Percentiles rank a stretch among this genome's conserved stretches.
Evolutionary conservation across 2,888 invertebrate genomes (phyloP).

Genomic region (Papilio gigon): DNA sequence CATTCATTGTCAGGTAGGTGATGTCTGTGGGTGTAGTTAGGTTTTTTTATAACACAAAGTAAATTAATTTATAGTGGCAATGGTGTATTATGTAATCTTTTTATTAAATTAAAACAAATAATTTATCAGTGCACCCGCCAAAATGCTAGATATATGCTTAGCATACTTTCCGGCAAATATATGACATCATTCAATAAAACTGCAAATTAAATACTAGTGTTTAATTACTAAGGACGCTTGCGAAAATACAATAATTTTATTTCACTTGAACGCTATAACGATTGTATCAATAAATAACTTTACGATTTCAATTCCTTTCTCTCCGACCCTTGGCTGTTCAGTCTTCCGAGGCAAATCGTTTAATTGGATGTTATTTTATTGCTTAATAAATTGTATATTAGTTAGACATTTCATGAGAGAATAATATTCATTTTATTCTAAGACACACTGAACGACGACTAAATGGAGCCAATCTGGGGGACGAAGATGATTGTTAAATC

Average conservation of each 20-base stretch:
- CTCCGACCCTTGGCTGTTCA: constrained; percentile 7
- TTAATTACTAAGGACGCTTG: not conserved
- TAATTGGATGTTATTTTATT: not conserved
- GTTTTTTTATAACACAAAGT: no score
- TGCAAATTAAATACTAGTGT: not conserved
- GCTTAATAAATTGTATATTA: not conserved
- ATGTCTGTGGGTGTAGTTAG: no score
- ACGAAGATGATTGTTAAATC: no score
- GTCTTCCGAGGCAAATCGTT: not conserved
- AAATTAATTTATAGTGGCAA: no score
- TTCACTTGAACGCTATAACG: not conserved
- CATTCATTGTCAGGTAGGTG: no score
- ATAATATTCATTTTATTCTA: not conserved
- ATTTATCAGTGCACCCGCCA: no score
- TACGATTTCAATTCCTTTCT: constrained; percentile 6
- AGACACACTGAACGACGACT: no score
- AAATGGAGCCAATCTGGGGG: no score
- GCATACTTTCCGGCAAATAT: no score
- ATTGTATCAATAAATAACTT: not conserved
- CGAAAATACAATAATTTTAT: not conserved
- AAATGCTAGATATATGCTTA: no score
- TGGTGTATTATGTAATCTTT: no score
- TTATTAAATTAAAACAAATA: no score
- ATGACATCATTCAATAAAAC: not conserved
- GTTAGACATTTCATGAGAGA: not conserved